Conservation (phyloP, 2,797 vertebrate species). For the Parauchenoglanis ngamensis region DNA sequence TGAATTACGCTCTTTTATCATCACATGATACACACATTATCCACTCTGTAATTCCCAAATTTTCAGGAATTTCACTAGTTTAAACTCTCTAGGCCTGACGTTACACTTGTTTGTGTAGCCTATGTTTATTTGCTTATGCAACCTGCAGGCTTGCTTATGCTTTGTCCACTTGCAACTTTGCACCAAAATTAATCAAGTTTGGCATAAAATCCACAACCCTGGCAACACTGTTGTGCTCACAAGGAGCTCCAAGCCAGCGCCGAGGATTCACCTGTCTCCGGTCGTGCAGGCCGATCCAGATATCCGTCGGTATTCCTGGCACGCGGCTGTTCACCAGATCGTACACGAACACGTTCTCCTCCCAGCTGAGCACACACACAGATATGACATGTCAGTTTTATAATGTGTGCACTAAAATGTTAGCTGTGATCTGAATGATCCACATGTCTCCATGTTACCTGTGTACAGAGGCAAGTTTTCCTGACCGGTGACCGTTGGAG, state of each 20-base stretch:
- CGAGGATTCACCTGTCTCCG: constrained; percentile 73
- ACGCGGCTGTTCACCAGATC: constrained; percentile 82
- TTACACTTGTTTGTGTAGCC: neutral
- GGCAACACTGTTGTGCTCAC: neutral
- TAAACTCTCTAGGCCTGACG: neutral
- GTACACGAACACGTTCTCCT: constrained; percentile 82
- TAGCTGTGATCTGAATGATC: too few species aligned
- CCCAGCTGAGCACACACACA: constrained; percentile 72
- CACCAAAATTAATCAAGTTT: neutral
- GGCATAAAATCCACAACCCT: neutral
- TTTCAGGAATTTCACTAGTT: neutral
- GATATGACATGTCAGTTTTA: neutral
- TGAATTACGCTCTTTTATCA: too few species aligned
- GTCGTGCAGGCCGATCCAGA: constrained; percentile 80
- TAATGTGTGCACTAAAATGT: constrained; percentile 75
- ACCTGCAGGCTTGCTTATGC: too few species aligned
- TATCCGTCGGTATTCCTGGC: constrained; percentile 78
- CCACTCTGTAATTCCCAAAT: neutral
- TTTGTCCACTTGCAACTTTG: neutral
- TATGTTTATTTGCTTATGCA: neutral
- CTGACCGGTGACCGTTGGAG: constrained; percentile 77
- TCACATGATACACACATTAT: neutral
- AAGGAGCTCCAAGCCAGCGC: neutral
- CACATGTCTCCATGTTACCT: constrained; percentile 64
- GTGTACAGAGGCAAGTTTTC: constrained; percentile 81